A percentile compares a stretch with the other conserved stretches of the same genome.
These are phyloP conservation scores for Ochlodes sylvanus DNA, from an alignment of 2,888 invertebrate genomes.

Conservation along the genomic window DNA sequence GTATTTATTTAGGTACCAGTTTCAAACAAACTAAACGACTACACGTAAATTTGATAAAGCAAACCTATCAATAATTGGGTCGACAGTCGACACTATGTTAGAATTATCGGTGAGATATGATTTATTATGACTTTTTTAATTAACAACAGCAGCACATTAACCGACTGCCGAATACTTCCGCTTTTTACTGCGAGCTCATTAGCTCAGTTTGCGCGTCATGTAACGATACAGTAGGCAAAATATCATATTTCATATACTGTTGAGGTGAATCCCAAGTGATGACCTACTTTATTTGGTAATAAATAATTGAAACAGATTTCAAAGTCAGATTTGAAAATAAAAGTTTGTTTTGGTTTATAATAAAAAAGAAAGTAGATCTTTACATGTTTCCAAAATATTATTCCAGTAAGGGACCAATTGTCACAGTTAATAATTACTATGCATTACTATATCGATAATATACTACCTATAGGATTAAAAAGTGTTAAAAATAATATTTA, in stretches of 20 bases:
- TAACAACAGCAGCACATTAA: neutral
- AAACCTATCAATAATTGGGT: neutral
- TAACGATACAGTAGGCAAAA: slow-evolving; percentile 23
- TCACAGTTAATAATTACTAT: no score
- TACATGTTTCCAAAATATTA: no score
- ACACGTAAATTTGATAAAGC: neutral
- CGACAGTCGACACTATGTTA: neutral
- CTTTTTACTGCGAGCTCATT: slow-evolving; percentile 8
- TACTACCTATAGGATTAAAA: no score
- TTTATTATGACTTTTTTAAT: slow-evolving; percentile 4
- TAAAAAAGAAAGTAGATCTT: no score
- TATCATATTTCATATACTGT: slow-evolving; percentile 31
- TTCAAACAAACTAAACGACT: slow-evolving; percentile 3
- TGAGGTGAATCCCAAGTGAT: slow-evolving; percentile 25
- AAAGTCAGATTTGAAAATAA: no score
- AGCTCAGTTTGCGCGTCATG: slow-evolving; percentile 10
- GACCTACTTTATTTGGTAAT: slow-evolving; percentile 14
- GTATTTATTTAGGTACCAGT: slow-evolving; percentile 11
- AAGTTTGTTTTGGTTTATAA: no score
- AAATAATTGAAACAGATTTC: neutral
- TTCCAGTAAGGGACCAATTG: no score
- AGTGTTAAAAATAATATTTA: no score
- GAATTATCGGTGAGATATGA: neutral
- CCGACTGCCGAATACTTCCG: no score
- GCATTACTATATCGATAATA: no score